Evolutionary conservation across 2,113 vertebrate genomes (phyloP).

Genomic region (Campylorhamphus procurvoides): DNA sequence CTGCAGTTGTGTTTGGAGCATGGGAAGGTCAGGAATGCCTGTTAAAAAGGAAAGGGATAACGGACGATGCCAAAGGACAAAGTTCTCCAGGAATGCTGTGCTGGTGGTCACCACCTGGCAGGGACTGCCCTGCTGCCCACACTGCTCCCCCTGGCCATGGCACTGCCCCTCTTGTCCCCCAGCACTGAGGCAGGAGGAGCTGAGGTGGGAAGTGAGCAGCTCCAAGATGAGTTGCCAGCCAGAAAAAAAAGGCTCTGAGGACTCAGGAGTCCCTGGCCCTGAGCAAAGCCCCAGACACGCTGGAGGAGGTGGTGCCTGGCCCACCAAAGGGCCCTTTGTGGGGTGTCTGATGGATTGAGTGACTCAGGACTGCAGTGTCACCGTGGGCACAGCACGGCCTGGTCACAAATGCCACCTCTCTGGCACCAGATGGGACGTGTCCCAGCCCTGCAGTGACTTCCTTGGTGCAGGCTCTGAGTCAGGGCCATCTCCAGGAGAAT

Average conservation of each 20-base stretch:
- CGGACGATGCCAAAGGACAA: not conserved
- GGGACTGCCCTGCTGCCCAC: not conserved
- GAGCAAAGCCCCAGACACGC: not conserved
- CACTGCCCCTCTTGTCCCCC: not conserved
- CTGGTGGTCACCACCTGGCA: not conserved
- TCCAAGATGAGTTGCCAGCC: not conserved
- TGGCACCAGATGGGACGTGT: not conserved
- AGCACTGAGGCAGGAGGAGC: rapidly evolving
- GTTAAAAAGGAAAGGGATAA: not conserved
- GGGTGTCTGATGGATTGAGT: rapidly evolving
- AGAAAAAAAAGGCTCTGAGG: not conserved
- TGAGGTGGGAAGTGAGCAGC: not conserved
- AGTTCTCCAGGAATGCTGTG: not conserved
- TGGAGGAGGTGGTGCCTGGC: not conserved
- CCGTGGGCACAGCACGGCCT: not conserved
- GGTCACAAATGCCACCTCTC: not conserved
- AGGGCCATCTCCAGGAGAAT: not conserved
- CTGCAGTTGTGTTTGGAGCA: not conserved
- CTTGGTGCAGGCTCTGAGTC: not conserved
- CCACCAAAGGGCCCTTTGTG: not conserved
- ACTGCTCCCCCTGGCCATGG: not conserved
- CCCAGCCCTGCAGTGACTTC: not conserved
- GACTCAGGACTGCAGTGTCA: not conserved
- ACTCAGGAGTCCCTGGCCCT: rapidly evolving
- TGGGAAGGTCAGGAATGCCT: not conserved